Base-by-base conservation (phyloP, 2,113 vertebrate species). In the Gulo gulo region DNA sequence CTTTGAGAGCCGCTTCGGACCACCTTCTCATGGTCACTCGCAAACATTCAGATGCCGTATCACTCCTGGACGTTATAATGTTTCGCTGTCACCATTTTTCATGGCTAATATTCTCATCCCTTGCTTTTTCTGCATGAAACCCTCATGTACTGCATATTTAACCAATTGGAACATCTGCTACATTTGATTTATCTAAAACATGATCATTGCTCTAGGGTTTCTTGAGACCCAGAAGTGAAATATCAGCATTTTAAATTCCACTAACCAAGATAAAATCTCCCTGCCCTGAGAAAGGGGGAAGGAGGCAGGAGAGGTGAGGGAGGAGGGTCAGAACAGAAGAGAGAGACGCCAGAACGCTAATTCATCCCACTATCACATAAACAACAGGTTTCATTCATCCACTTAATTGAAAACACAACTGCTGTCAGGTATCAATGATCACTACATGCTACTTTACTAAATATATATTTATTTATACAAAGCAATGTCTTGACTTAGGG, bases 211-310 rank as follows among this genome's bases (percentile, higher is more conserved):
- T 47, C 12, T 20, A 31, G 71, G 52, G 50, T 55, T 39, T 63
- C 84, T 57, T 55, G 73, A 82, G 79, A 23, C n/a, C 31, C 83
- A 26, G 11, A 36, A 76, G 29, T 80, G 47, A 86, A 89, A 16
- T 29, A n/a, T 29, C 55, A 82, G 83, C 94, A 50, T 86, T 95
- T 95, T 13, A 78, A 85, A 78, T 79, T 67, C 82, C 52, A 95
- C 15, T 5, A 63, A 93, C 16, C 31, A 36, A 85, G 52, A 67
- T 47, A 59, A 83, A 83, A 88, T 65, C 10, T 55, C 55, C 31
- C 34, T 13, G 7, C 73, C 39, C 42, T 29, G 80, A 81, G 82
- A 42, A 80, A 12, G 42, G 29, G 69, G 18, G 55, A 6, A 6
- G 65, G 81, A 47, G 36, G 8, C 2, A 13, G 61, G 39, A 16